Evolutionary conservation across 2,888 invertebrate genomes (phyloP).

Genomic region (Dryomyza anilis): DNA sequence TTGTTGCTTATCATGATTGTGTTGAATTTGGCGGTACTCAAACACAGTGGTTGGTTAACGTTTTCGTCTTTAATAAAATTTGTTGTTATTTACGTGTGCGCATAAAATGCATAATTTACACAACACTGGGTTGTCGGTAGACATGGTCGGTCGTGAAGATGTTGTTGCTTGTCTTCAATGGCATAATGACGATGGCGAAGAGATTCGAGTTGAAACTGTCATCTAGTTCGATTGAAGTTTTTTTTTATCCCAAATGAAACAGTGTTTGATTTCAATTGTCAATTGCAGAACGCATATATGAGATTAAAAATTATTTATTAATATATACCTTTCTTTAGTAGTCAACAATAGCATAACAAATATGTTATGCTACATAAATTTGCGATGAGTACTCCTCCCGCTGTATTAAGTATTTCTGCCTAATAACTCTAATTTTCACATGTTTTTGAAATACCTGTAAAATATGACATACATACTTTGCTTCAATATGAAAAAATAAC

Average conservation of each 20-base stretch:
- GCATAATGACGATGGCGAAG: constrained; percentile 20
- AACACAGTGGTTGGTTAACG: constrained; percentile 18
- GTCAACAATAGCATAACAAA: too few relatives aligned
- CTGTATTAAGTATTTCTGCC: too few relatives aligned
- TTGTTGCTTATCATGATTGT: background rate
- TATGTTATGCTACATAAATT: background rate
- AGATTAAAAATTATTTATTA: constrained; percentile 28
- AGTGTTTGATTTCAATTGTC: constrained; percentile 53
- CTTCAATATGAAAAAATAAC: too few relatives aligned
- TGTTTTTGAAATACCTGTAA: too few relatives aligned
- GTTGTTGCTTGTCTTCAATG: constrained; percentile 14
- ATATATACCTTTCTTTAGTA: background rate
- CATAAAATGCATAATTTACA: too few relatives aligned
- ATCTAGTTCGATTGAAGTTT: constrained; percentile 1
- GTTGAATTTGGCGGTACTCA: background rate
- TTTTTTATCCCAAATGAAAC: constrained; percentile 29
- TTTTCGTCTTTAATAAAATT: constrained; percentile 8
- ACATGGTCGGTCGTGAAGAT: constrained; percentile 6
- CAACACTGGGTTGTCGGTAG: constrained; percentile 4
- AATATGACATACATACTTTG: too few relatives aligned
- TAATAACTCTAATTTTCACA: too few relatives aligned
- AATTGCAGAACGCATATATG: constrained; percentile 42
- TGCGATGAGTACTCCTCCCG: too few relatives aligned
- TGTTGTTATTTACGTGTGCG: constrained; percentile 10
- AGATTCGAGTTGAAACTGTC: constrained; percentile 13